Evolutionary conservation across 1,140 invertebrate species (phyloP), one percentile per base, ranked within the genome.

Genomic region (Drosophila ananassae): DNA sequence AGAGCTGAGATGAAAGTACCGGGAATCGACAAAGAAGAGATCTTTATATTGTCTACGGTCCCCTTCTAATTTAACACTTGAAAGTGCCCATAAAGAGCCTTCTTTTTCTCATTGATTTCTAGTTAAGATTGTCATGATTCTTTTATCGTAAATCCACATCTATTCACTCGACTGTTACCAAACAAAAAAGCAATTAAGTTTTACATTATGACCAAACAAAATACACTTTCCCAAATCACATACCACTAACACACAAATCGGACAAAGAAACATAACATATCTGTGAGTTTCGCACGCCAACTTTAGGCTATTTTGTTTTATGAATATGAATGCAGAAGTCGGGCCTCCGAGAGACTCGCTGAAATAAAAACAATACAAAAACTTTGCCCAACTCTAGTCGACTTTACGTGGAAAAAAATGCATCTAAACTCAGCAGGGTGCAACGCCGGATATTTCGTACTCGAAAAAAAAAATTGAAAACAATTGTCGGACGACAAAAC

Each of bases 401-500:
- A 46, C 41, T 17, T 17, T 17, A 46, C 7, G 32, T n/a, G 34
- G 34, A 12, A 22, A 21, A 21, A 47, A 47, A 17, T 66, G 53
- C 44, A 54, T 13, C 32, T 13, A 44, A 67, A 66, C 50, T 56
- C 57, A 28, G 37, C 67, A 48, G 34, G 47, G 47, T 34, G 51
- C 17, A 46, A 12, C 55, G 47, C 59, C 71, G 72, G 72, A 75
- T 74, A 74, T 74, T 74, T 74, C 52, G 50, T 30, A 52, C 61
- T 57, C 37, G 48, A 74, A 34, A 54, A 41, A 5, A 56, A 3
- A 56, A 34, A n/a, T 6, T 2, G n/a, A 39, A 74, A 28, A 52
- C 57, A 28, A 52, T 69, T 69, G 67, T 69, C 52, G 32, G 64
- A 57, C 63, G 58, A 83, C 80, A 83, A 84, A 83, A 63, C 61